Conservation (phyloP, 2,888 invertebrate genomes). For the Eupeodes luniger region DNA sequence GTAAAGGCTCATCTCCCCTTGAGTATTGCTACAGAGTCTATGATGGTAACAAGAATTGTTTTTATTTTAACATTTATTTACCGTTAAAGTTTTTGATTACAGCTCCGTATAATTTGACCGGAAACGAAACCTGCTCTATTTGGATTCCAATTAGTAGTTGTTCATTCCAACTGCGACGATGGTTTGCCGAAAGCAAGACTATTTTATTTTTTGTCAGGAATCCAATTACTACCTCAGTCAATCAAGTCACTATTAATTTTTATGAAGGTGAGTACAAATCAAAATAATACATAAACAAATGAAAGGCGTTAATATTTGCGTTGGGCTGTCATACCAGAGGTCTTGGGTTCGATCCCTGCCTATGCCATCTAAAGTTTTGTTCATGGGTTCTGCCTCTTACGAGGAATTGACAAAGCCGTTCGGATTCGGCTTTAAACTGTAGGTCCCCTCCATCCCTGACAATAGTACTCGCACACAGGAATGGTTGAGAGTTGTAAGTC, state of each 20-base stretch:
- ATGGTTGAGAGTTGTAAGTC: no score
- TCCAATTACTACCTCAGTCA: conserved; percentile 89
- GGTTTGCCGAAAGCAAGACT: conserved; percentile 89
- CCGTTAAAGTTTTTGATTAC: conserved; percentile 12
- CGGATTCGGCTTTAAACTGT: no score
- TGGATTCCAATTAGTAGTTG: conserved; percentile 85
- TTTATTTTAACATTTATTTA: not conserved
- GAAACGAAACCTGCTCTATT: conserved; percentile 89
- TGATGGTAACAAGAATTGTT: conserved; percentile 84
- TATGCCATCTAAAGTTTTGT: no score
- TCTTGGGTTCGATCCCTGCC: no score
- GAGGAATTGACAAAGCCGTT: no score
- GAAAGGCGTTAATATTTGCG: no score
- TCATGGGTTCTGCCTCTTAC: no score
- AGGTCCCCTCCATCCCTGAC: no score
- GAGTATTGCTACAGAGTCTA: conserved; percentile 88
- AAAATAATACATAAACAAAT: not conserved
- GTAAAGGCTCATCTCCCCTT: conserved; percentile 90
- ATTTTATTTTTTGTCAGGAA: conserved; percentile 92
- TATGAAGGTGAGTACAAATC: conserved; percentile 89
- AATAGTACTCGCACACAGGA: no score
- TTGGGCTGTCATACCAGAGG: no score
- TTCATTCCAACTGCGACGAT: conserved; percentile 88
- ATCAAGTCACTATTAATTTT: conserved; percentile 90
- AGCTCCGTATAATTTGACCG: conserved; percentile 87